phyloP scores from a whole-genome alignment of 2,113 vertebrate genomes.

The Lamprotornis superbus region DNA sequence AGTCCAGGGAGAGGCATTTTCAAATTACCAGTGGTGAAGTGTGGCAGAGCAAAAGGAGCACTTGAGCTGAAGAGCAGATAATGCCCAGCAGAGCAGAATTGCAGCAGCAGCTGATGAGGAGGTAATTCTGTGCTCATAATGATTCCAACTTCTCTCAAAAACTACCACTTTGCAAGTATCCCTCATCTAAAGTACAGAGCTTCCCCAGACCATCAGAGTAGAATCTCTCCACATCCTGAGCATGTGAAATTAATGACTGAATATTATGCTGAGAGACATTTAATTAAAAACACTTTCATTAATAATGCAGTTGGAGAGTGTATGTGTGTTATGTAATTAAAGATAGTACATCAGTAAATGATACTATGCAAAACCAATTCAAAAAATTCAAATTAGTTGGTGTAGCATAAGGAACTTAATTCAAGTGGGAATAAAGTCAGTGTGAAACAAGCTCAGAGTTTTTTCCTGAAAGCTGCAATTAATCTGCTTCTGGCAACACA shows the following conservation, averaged over 20 bases:
- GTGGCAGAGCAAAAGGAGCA: slow-evolving; percentile 24
- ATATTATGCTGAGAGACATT: slow-evolving; percentile 56
- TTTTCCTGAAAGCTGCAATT: slow-evolving; percentile 50
- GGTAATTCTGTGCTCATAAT: slow-evolving; percentile 43
- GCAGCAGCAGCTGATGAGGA: slow-evolving; percentile 38
- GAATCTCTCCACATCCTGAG: slow-evolving; percentile 9
- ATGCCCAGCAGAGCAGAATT: slow-evolving; percentile 33
- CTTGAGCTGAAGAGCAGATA: slow-evolving; percentile 43
- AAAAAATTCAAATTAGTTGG: slow-evolving; percentile 53
- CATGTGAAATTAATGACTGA: slow-evolving; percentile 60
- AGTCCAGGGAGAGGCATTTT: not conserved
- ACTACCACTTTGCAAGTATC: not conserved
- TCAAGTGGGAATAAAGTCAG: slow-evolving; percentile 46
- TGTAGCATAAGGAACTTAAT: slow-evolving; percentile 51
- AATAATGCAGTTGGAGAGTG: slow-evolving; percentile 57
- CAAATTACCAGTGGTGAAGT: not conserved
- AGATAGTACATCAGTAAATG: slow-evolving; percentile 62
- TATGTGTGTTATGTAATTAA: slow-evolving; percentile 64
- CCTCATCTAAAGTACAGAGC: slow-evolving; percentile 36
- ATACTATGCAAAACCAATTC: slow-evolving; percentile 67
- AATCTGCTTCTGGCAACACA: slow-evolving; percentile 43
- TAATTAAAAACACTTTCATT: slow-evolving; percentile 67
- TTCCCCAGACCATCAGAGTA: slow-evolving; percentile 13
- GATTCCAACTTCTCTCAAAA: not conserved
- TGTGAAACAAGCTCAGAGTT: slow-evolving; percentile 51